A percentile compares a stretch with the other conserved stretches of the same genome.
phyloP scores from a whole-genome alignment of 2,888 invertebrate species.

The Mimumesa dahlbomi region DNA sequence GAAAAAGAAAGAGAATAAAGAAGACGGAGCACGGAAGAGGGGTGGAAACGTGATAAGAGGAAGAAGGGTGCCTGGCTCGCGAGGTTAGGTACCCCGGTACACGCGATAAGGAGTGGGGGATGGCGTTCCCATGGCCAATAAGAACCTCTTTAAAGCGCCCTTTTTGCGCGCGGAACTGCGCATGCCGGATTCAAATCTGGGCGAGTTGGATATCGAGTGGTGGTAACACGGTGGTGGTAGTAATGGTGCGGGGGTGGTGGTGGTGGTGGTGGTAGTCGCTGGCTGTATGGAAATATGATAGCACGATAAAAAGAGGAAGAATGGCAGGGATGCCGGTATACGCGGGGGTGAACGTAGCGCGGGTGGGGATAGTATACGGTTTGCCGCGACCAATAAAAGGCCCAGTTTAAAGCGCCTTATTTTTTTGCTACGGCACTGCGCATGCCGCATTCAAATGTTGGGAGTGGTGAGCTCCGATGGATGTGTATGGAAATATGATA shows the following conservation, averaged over 20 bases:
- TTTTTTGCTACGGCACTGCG: conserved; percentile 71
- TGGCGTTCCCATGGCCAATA: conserved; percentile 77
- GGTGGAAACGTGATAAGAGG: conserved; percentile 62
- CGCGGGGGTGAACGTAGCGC: conserved; percentile 48
- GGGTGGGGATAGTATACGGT: conserved; percentile 58
- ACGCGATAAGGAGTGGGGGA: conserved; percentile 69
- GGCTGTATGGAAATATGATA: conserved; percentile 77
- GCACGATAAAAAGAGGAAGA: conserved; percentile 73
- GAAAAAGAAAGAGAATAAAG: conserved; percentile 24
- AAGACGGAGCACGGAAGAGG: conserved; percentile 66
- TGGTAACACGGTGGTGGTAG: conserved; percentile 45
- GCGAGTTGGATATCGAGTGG: conserved; percentile 58
- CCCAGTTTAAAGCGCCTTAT: conserved; percentile 61
- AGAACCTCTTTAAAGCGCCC: conserved; percentile 78
- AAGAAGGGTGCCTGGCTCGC: conserved; percentile 58
- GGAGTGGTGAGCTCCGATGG: conserved; percentile 61
- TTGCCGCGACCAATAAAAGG: conserved; percentile 63
- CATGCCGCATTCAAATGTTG: conserved; percentile 77
- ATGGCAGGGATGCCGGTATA: conserved; percentile 55
- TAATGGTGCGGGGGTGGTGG: conserved; percentile 26
- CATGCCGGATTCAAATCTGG: conserved; percentile 77
- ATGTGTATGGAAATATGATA: conserved; percentile 73
- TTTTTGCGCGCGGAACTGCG: conserved; percentile 71
- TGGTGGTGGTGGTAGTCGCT: conserved; percentile 55
- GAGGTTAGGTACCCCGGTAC: conserved; percentile 70